Evolutionary conservation across 2,113 vertebrate genomes (phyloP).

Genomic region (Piaya cayana): DNA sequence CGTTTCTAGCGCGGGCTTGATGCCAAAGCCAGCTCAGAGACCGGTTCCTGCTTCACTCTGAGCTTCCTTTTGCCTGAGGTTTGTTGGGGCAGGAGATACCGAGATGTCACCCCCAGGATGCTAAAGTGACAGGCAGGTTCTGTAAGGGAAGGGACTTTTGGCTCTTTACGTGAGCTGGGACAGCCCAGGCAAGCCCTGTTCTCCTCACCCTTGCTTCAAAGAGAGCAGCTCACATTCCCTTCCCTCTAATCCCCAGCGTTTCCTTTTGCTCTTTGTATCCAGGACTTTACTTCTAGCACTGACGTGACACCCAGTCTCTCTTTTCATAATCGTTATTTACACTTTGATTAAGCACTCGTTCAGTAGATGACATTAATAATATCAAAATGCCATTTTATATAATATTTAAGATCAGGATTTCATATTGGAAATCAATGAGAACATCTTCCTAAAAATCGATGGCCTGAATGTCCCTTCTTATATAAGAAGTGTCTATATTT

Average conservation of each 20-base stretch:
- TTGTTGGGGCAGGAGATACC: background rate
- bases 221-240: background rate
- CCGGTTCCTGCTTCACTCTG: background rate
- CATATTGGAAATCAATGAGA: slow-evolving; percentile 54
- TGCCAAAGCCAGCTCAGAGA: background rate
- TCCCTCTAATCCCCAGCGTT: background rate
- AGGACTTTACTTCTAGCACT: slow-evolving; percentile 21
- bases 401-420: slow-evolving; percentile 26
- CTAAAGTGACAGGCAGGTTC: rapidly evolving
- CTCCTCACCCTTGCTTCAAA: background rate
- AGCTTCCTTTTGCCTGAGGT: background rate
- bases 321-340: background rate
- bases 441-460: background rate
- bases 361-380: background rate
- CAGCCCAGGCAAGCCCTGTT: background rate
- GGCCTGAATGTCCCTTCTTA: background rate
- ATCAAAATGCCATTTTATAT: slow-evolving; percentile 19
- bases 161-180: background rate
- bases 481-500: slow-evolving; percentile 46
- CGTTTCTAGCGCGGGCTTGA: background rate
- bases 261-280: background rate
- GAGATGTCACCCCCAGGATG: background rate
- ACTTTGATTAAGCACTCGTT: background rate
- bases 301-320: background rate
- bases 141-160: background rate